Percentiles rank a stretch among this genome's conserved stretches.
Evolutionary conservation across 2,113 vertebrate species (phyloP).

Genomic region (Trogon surrucura): DNA sequence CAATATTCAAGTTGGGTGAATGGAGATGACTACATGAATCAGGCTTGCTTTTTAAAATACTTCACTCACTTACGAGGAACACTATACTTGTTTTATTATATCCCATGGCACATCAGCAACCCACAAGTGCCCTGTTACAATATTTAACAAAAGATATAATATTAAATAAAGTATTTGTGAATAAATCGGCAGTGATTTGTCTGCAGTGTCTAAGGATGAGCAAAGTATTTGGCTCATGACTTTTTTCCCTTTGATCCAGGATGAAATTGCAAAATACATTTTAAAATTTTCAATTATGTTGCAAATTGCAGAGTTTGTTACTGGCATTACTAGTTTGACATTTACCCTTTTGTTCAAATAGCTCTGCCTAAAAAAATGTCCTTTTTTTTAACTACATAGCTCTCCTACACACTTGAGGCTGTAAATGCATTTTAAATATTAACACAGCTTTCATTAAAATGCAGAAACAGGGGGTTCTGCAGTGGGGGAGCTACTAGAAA

Average conservation of each 20-base stretch:
- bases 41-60: not conserved
- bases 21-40: not conserved
- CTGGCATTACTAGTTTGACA: conserved; percentile 13
- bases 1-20: not conserved
- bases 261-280: not conserved
- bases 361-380: conserved; percentile 63
- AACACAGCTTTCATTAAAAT: conserved; percentile 71
- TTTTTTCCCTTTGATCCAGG: not conserved
- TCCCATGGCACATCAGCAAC: not conserved
- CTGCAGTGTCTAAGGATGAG: not conserved
- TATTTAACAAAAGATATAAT: conserved; percentile 18
- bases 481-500: conserved; percentile 35
- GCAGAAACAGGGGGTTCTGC: conserved; percentile 20
- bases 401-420: conserved; percentile 30
- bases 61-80: not conserved
- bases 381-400: not conserved
- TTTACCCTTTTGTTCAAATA: conserved; percentile 58
- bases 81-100: not conserved
- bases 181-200: not conserved
- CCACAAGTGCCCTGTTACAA: not conserved
- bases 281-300: conserved; percentile 36
- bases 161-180: not conserved
- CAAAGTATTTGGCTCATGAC: not conserved
- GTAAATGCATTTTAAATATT: conserved; percentile 74
- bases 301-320: conserved; percentile 38